These are phyloP conservation scores for Caenorhabditis imperialis DNA, from an alignment of 2,888 invertebrate species.

Conservation along the genomic window DNA sequence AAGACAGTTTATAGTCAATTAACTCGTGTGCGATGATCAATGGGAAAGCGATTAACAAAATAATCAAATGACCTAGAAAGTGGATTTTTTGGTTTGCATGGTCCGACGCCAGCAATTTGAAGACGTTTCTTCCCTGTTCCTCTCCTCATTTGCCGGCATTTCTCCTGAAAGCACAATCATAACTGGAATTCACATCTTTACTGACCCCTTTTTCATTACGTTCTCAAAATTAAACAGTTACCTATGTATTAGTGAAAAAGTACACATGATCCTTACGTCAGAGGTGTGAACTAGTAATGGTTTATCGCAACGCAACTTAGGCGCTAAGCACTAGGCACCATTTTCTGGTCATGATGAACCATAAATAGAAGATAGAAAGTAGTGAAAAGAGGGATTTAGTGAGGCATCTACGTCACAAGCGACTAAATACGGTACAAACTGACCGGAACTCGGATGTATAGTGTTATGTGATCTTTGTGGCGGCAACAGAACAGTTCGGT, in stretches of 20 bases:
- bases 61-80: constrained; percentile 53
- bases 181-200: too few relatives aligned
- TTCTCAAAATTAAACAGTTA: too few relatives aligned
- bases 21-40: constrained; percentile 33
- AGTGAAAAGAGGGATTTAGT: constrained; percentile 15
- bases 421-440: constrained; percentile 2
- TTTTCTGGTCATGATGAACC: constrained; percentile 24
- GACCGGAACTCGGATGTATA: constrained; percentile 8
- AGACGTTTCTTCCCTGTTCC: constrained; percentile 52
- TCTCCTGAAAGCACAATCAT: constrained; percentile 47
- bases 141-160: constrained; percentile 56
- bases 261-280: constrained; percentile 43
- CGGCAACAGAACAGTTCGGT: background rate
- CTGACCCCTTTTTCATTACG: too few relatives aligned
- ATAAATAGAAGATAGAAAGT: constrained; percentile 16
- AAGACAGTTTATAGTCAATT: constrained; percentile 30
- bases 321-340: background rate
- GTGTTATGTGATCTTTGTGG: constrained; percentile 21
- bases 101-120: constrained; percentile 54
- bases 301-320: constrained; percentile 10
- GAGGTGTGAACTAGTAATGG: constrained; percentile 5
- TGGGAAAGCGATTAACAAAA: constrained; percentile 53
- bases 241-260: too few relatives aligned
- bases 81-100: constrained; percentile 59
- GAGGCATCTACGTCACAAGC: constrained; percentile 7